Base-by-base conservation (phyloP, 1,140 invertebrate species). In the Nautilus pompilius region DNA sequence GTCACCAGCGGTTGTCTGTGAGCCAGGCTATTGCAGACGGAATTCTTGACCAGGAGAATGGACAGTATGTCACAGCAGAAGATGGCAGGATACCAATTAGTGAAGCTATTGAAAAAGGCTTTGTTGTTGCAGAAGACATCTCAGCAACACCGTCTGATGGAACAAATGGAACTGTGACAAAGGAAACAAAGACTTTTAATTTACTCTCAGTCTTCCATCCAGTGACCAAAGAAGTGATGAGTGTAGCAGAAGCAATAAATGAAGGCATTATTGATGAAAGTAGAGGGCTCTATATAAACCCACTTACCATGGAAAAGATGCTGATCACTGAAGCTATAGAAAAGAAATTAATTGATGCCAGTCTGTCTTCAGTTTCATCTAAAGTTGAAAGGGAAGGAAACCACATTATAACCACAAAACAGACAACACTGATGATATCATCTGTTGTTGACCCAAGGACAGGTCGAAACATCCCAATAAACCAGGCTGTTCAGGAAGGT, bases 1-100 rank as follows among this genome's bases (percentile, higher is more conserved):
- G 89, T 67, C 92, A 92, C 60, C 88, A 93, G 70, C 82, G 87
- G 6, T 71, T 98, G 0, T 90, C 87, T 22, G 89, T 96, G 13
- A 88, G 88, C 32, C 89, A 97, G 82, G 95, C 95, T 1, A 85
- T 97, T 3, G 85, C 90, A 59, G 85, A 91, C 68, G 93, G 93
- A 54, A 87, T 98, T 61, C 81, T 99, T 62, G 93, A 98, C 84
- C 85, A 88, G 15, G 85, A 89, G 1, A 89, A 88, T 66, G 91
- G 93, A 13, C 45, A 75, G 0, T 83, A 83, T 51, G 61, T 73
- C 64, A 70, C 68, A n/a, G n/a, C 70, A 34, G 73, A 79, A 61
- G 63, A 58, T 56, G 75, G 74, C 22, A 55, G 60, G 20, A 74
- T 98, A 2, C 90, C 87, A 22, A 90, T 96, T 17, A 89, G 89